Percentiles rank a stretch among this genome's conserved stretches.
phyloP scores from a whole-genome alignment of 2,113 vertebrate genomes.

The Fregetta grallaria region DNA sequence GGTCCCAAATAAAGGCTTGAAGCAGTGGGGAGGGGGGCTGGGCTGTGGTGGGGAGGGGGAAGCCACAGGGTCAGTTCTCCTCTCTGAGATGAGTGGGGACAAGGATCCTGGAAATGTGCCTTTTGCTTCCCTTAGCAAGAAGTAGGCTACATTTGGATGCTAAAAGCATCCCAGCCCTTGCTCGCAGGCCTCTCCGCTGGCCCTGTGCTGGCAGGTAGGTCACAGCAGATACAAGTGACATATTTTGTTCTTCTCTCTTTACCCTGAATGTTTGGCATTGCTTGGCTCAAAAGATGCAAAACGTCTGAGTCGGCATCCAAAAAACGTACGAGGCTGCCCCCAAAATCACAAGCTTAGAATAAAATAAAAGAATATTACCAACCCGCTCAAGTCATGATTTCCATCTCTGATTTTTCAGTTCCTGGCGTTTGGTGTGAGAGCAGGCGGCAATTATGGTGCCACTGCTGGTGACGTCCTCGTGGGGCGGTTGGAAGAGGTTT shows the following conservation, averaged over 20 bases:
- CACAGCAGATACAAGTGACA: background rate
- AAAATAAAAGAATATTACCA: background rate
- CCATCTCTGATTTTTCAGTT: too few relatives aligned
- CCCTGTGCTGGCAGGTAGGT: background rate
- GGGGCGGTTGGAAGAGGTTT: background rate
- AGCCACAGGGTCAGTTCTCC: background rate
- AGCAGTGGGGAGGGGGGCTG: background rate
- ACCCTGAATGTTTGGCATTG: background rate
- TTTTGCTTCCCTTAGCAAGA: background rate
- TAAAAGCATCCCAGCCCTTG: background rate
- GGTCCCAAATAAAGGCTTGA: background rate
- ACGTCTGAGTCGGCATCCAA: background rate
- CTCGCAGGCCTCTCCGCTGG: background rate
- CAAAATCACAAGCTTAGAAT: background rate
- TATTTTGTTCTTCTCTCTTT: background rate
- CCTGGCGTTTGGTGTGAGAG: fast-evolving
- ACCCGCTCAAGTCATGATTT: background rate
- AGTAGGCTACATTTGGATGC: background rate
- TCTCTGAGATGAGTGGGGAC: background rate
- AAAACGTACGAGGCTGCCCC: background rate
- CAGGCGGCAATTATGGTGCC: background rate
- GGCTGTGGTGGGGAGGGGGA: background rate
- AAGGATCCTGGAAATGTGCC: fast-evolving
- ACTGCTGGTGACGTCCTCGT: too few relatives aligned
- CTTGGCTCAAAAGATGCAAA: background rate